phyloP scores from a whole-genome alignment of 2,113 vertebrate species.

The Struthidea cinerea region DNA sequence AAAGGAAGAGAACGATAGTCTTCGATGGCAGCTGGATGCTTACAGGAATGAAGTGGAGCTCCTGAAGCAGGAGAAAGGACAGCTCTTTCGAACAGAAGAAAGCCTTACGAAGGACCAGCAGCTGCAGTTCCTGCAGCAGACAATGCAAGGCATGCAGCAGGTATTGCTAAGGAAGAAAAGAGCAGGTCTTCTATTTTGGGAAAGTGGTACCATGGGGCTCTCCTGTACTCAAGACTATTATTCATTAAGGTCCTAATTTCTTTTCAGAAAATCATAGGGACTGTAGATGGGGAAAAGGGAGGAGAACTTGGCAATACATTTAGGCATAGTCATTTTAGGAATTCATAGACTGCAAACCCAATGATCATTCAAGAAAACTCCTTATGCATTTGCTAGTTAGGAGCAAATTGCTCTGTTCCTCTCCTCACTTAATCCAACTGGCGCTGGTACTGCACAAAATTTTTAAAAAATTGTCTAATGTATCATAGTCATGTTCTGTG shows the following conservation, averaged over 20 bases:
- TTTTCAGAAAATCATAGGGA: background rate
- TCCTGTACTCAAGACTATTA: background rate
- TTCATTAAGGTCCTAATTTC: background rate
- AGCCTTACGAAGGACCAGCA: constrained; percentile 82
- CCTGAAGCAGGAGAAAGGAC: constrained; percentile 87
- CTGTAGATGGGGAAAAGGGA: background rate
- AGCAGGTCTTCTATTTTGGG: background rate
- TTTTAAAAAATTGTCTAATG: background rate
- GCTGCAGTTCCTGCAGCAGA: constrained; percentile 89
- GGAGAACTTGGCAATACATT: background rate
- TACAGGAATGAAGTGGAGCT: constrained; percentile 95
- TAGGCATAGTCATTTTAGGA: background rate
- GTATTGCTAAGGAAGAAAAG: constrained; percentile 59
- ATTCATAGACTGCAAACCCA: background rate
- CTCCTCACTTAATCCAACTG: background rate
- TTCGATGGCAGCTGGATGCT: constrained; percentile 93
- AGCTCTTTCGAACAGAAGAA: constrained; percentile 77
- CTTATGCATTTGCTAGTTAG: background rate
- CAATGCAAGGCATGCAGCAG: constrained; percentile 93
- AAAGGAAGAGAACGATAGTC: constrained; percentile 94
- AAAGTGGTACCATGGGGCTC: background rate
- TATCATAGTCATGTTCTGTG: background rate
- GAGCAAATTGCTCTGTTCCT: background rate
- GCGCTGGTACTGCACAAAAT: background rate
- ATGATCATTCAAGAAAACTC: background rate